A percentile compares a stretch with the other conserved stretches of the same genome.
phyloP scores from a whole-genome alignment of 2,888 invertebrate genomes.

The Dasypolia templi region DNA sequence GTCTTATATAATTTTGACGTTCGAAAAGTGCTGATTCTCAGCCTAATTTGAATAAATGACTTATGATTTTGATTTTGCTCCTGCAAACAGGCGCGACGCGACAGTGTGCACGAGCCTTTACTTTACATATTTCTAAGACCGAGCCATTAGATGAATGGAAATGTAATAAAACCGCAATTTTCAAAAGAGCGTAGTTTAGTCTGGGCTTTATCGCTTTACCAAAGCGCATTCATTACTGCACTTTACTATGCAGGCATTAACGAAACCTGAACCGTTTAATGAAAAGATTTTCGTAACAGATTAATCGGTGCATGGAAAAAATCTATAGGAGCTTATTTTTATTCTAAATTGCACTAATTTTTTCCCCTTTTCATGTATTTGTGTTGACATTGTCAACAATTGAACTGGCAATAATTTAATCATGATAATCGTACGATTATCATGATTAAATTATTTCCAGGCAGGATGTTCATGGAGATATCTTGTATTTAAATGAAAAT shows the following conservation, averaged over 20 bases:
- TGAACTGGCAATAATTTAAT: too few species aligned
- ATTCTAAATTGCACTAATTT: too few species aligned
- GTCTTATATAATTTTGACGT: too few species aligned
- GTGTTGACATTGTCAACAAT: too few species aligned
- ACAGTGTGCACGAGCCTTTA: too few species aligned
- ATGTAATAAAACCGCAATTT: conserved; percentile 26
- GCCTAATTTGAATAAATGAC: too few species aligned
- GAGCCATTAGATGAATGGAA: conserved; percentile 8
- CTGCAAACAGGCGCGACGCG: too few species aligned
- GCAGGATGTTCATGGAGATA: neutral
- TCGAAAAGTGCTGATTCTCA: too few species aligned
- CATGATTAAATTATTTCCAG: neutral
- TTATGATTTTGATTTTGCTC: too few species aligned
- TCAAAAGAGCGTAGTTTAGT: conserved; percentile 18
- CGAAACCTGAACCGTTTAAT: conserved; percentile 17
- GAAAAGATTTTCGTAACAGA: conserved; percentile 25
- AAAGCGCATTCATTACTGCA: conserved; percentile 35
- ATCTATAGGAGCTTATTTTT: too few species aligned
- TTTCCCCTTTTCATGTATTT: neutral
- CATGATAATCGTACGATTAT: neutral
- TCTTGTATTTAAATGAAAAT: neutral
- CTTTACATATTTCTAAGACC: conserved; percentile 26
- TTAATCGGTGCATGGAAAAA: conserved; percentile 19
- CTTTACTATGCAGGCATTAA: conserved; percentile 22
- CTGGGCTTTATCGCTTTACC: neutral